Conservation (phyloP, 2,797 vertebrate genomes). For the Antennarius maculatus region DNA sequence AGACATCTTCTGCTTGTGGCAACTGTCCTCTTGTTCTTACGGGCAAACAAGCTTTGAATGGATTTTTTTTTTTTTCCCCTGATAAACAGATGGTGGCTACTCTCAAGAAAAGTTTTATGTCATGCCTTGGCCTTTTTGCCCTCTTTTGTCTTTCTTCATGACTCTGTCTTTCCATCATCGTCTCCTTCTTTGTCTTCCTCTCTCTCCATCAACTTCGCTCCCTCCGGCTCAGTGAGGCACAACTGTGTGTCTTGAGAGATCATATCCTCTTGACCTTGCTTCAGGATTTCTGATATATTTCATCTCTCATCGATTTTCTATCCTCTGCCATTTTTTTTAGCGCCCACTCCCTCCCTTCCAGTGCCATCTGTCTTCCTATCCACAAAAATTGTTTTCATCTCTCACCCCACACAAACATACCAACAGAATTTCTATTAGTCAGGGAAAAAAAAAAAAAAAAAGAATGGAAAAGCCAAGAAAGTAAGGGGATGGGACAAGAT, state of each 20-base stretch:
- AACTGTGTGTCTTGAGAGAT: conserved; percentile 77
- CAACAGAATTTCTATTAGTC: conserved; percentile 78
- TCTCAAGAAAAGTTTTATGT: conserved; percentile 59
- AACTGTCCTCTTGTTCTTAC: too few relatives aligned
- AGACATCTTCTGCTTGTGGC: not conserved
- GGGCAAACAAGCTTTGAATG: conserved; percentile 21
- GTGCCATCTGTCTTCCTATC: conserved; percentile 70
- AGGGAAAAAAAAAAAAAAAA: not conserved
- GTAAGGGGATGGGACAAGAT: conserved; percentile 66
- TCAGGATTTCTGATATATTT: conserved; percentile 82
- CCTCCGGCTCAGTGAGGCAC: conserved; percentile 72
- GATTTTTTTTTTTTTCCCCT: conserved; percentile 44
- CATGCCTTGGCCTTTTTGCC: conserved; percentile 34
- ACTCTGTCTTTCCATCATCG: conserved; percentile 19
- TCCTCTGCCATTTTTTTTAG: conserved; percentile 70
- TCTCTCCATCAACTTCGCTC: conserved; percentile 43
- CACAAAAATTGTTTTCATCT: conserved; percentile 79
- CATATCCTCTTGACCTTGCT: conserved; percentile 86
- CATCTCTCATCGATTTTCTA: conserved; percentile 83
- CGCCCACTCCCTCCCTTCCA: conserved; percentile 60
- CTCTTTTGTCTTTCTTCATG: conserved; percentile 61
- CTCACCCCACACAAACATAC: conserved; percentile 75
- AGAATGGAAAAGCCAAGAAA: conserved; percentile 40
- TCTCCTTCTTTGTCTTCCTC: conserved; percentile 32
- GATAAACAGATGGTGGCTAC: conserved; percentile 58